A percentile compares a stretch with the other conserved stretches of the same genome.
Evolutionary conservation across 2,113 vertebrate species (phyloP).

Genomic region (Martes martes): DNA sequence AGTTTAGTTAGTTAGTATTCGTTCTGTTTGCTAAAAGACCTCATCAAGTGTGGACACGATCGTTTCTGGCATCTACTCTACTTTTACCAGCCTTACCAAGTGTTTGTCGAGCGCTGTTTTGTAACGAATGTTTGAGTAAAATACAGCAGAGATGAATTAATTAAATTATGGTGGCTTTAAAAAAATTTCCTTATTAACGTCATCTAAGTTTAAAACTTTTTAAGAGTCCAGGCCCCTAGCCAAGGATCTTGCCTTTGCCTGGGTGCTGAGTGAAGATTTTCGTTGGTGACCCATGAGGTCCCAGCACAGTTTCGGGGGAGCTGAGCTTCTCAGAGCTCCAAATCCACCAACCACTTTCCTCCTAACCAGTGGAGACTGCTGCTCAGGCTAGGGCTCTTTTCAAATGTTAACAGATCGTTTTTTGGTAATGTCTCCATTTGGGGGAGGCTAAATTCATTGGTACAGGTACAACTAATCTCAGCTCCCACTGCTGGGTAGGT

Average conservation of each 20-base stretch:
- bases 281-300: not conserved
- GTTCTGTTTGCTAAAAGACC: not conserved
- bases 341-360: not conserved
- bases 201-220: not conserved
- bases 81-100: constrained; percentile 16
- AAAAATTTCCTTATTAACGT: not conserved
- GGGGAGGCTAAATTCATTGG: not conserved
- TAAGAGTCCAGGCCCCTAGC: not conserved
- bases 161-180: not conserved
- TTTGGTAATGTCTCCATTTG: not conserved
- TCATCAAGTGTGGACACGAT: not conserved
- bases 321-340: not conserved
- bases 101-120: not conserved
- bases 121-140: not conserved
- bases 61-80: not conserved
- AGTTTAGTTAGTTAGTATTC: not conserved
- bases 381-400: not conserved
- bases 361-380: not conserved
- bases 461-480: not conserved
- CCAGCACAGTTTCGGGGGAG: not conserved
- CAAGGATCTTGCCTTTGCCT: not conserved
- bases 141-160: not conserved
- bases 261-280: not conserved
- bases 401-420: not conserved
- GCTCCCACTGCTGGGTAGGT: not conserved